Conservation (phyloP, 2,113 vertebrate genomes). For the Charadrius vociferus region DNA sequence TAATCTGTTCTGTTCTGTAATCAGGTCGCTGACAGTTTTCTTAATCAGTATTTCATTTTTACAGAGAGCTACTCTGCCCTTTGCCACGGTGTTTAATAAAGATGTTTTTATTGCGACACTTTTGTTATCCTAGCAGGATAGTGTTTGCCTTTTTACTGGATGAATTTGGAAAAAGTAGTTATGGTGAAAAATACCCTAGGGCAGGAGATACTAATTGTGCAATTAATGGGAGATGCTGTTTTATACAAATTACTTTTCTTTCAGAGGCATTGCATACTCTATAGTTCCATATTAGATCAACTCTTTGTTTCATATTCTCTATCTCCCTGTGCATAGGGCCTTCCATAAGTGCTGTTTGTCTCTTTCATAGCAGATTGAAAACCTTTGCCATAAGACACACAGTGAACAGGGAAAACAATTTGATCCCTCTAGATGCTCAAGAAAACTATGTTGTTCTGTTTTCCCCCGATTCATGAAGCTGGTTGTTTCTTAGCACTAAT, state of each 20-base stretch:
- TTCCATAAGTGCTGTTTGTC: background rate
- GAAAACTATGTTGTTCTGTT: background rate
- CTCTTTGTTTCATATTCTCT: no score
- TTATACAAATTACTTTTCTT: background rate
- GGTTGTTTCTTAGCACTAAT: background rate
- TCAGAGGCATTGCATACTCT: background rate
- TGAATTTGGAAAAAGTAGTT: background rate
- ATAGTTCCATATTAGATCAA: background rate
- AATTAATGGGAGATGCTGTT: background rate
- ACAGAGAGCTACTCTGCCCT: background rate
- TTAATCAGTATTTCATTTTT: constrained; percentile 11
- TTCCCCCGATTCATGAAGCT: background rate
- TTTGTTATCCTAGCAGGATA: background rate
- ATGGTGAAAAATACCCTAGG: background rate
- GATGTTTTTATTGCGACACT: background rate
- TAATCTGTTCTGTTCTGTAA: background rate
- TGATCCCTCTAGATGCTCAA: background rate
- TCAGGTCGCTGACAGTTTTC: background rate
- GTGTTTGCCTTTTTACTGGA: background rate
- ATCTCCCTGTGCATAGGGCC: background rate
- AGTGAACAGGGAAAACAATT: background rate
- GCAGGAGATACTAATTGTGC: background rate
- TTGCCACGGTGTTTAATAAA: background rate
- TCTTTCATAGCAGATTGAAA: background rate
- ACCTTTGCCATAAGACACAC: background rate